Evolutionary conservation across 2,113 vertebrate species (phyloP).

Genomic region (Athene noctua): DNA sequence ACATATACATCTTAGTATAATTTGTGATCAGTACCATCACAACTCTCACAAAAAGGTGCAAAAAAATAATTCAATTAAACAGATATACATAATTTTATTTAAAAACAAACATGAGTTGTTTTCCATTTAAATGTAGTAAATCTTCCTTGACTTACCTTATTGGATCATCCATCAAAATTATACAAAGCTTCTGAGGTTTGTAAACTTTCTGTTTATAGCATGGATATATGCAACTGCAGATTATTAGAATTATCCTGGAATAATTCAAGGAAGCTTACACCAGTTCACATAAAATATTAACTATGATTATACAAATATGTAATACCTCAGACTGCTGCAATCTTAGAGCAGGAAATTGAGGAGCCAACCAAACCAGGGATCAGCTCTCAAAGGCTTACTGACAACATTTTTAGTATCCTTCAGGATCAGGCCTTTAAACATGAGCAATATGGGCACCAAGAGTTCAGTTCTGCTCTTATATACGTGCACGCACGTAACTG

Average conservation of each 20-base stretch:
- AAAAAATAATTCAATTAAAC: neutral
- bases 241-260: constrained; percentile 41
- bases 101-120: constrained; percentile 15
- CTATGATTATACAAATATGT: constrained; percentile 1
- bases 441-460: neutral
- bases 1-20: neutral
- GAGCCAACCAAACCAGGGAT: neutral
- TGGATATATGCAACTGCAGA: constrained; percentile 36
- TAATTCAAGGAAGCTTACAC: constrained; percentile 28
- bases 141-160: constrained; percentile 17
- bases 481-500: neutral
- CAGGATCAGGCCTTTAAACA: neutral
- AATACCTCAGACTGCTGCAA: constrained; percentile 1
- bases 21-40: neutral
- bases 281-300: constrained; percentile 32
- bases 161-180: constrained; percentile 2
- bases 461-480: neutral
- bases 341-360: neutral
- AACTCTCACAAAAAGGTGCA: neutral
- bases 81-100: constrained; percentile 23
- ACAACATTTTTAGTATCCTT: neutral
- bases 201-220: constrained; percentile 24
- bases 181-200: constrained; percentile 2
- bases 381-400: neutral
- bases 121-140: constrained; percentile 6